Evolutionary conservation across 2,888 invertebrate genomes (phyloP).

Genomic region (Melieria crassipennis): DNA sequence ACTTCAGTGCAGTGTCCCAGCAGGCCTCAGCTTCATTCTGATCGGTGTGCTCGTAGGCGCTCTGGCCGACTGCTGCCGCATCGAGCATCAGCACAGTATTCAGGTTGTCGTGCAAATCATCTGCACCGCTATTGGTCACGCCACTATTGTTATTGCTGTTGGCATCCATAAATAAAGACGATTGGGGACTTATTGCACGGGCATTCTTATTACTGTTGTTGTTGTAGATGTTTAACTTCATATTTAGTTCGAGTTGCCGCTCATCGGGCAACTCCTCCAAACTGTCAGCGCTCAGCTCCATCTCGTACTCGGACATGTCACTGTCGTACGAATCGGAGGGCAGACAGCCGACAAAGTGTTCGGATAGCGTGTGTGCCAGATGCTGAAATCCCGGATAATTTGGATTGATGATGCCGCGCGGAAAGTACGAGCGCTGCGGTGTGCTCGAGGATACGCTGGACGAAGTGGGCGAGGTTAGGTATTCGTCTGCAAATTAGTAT

Average conservation of each 20-base stretch:
- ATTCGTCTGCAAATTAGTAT: conserved; percentile 39
- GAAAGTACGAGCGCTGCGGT: conserved; percentile 62
- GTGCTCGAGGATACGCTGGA: conserved; percentile 41
- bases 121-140: conserved; percentile 2
- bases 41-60: conserved; percentile 19
- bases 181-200: conserved; percentile 28
- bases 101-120: conserved; percentile 40
- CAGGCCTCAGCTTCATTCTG: conserved; percentile 8
- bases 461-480: conserved; percentile 42
- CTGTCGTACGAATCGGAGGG: conserved; percentile 63
- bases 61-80: conserved; percentile 31
- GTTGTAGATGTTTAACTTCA: conserved; percentile 30
- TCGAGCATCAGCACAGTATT: conserved; percentile 36
- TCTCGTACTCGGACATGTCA: conserved; percentile 61
- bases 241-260: conserved; percentile 22
- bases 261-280: conserved; percentile 47
- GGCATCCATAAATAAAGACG: conserved; percentile 24
- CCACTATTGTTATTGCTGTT: conserved; percentile 39
- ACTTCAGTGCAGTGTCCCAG: conserved; percentile 16
- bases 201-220: conserved; percentile 18
- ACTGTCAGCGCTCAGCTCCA: conserved; percentile 57
- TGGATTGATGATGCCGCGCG: conserved; percentile 82
- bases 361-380: conserved; percentile 76
- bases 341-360: conserved; percentile 60
- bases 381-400: conserved; percentile 88